phyloP scores from a whole-genome alignment of 2,113 vertebrate genomes.

The Dipodomys ordii region DNA sequence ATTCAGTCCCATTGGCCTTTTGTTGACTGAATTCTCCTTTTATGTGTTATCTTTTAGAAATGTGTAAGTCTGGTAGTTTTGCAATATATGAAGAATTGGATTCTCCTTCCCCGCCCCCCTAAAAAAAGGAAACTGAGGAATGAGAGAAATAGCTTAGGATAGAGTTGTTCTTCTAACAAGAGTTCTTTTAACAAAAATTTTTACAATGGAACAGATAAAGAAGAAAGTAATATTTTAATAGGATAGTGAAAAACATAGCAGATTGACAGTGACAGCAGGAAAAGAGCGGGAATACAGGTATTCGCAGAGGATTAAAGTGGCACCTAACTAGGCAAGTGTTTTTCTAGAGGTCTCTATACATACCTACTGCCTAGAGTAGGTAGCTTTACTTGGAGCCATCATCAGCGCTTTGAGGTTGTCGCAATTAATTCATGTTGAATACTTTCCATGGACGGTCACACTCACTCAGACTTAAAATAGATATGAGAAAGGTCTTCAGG shows the following conservation, averaged over 20 bases:
- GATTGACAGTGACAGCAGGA: constrained; percentile 87
- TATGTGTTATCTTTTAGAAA: neutral
- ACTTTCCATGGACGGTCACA: constrained; percentile 59
- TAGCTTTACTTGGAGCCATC: constrained; percentile 47
- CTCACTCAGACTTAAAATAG: constrained; percentile 66
- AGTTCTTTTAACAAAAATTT: constrained; percentile 68
- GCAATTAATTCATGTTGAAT: constrained; percentile 37
- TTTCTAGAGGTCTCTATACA: constrained; percentile 51
- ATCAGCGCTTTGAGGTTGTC: constrained; percentile 35
- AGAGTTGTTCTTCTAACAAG: constrained; percentile 47
- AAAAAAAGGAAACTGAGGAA: neutral
- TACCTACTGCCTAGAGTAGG: neutral
- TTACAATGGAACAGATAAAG: constrained; percentile 84
- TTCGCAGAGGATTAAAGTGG: constrained; percentile 80
- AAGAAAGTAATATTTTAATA: constrained; percentile 93
- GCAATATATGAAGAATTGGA: neutral
- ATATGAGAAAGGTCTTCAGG: constrained; percentile 65
- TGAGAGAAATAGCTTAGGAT: neutral
- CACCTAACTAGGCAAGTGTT: constrained; percentile 60
- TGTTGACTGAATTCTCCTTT: neutral
- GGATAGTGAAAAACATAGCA: constrained; percentile 91
- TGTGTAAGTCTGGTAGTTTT: neutral
- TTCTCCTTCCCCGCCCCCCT: too few relatives aligned
- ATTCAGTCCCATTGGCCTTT: neutral
- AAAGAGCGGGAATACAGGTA: constrained; percentile 80